Evolutionary conservation across 2,888 invertebrate species (phyloP).

Genomic region (Octonoba sinensis): DNA sequence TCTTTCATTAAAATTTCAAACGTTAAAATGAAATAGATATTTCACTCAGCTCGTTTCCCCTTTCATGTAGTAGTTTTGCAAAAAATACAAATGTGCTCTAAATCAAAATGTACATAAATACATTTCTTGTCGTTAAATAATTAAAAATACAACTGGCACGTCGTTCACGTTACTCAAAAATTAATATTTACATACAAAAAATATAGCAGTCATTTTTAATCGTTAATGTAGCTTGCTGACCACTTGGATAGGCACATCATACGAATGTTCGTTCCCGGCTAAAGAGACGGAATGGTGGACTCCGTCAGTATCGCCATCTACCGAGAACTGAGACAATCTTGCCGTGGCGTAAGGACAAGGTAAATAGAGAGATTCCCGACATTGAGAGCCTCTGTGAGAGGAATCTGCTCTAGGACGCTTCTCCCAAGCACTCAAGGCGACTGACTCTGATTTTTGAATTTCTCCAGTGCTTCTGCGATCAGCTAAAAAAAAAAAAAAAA

Average conservation of each 20-base stretch:
- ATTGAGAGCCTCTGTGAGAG: slow-evolving; percentile 46
- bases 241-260: slow-evolving; percentile 63
- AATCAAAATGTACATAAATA: too few species aligned
- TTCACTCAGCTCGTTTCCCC: too few species aligned
- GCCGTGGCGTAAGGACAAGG: slow-evolving; percentile 62
- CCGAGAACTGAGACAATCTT: slow-evolving; percentile 57
- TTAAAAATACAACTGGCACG: too few species aligned
- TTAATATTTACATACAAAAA: slow-evolving; percentile 7
- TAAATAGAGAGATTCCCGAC: slow-evolving; percentile 59
- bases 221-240: slow-evolving; percentile 57
- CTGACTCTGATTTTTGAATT: slow-evolving; percentile 52
- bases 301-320: slow-evolving; percentile 57
- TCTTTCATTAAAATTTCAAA: too few species aligned
- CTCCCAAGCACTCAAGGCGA: slow-evolving; percentile 61
- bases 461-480: slow-evolving; percentile 58
- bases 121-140: too few species aligned
- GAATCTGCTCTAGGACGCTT: slow-evolving; percentile 47
- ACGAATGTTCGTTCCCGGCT: slow-evolving; percentile 55
- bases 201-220: slow-evolving; percentile 2
- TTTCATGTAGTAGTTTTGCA: too few species aligned
- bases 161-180: too few species aligned
- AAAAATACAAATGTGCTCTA: too few species aligned
- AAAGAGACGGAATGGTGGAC: slow-evolving; percentile 41
- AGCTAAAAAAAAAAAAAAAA: slow-evolving; percentile 26
- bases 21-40: too few species aligned